A percentile compares a stretch with the other conserved stretches of the same genome.
These are phyloP conservation scores for Lepidurus packardi DNA, from an alignment of 1,140 invertebrate genomes.

Conservation along the genomic window DNA sequence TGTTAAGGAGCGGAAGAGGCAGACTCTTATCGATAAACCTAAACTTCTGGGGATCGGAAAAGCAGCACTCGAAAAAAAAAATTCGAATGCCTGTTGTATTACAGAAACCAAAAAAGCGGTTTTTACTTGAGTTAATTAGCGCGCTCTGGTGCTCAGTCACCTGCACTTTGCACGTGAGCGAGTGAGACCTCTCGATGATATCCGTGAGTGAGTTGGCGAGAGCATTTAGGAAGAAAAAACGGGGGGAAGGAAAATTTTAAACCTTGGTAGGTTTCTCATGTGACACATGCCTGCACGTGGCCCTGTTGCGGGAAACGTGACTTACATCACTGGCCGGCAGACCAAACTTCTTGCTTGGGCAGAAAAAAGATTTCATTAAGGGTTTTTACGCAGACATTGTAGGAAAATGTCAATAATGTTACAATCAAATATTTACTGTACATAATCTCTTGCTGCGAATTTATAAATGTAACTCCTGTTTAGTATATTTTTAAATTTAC, in stretches of 20 bases:
- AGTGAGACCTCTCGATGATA: not conserved
- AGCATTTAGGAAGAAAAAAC: not conserved
- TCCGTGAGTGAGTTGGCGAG: not conserved
- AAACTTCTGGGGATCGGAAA: not conserved
- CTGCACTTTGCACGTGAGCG: not conserved
- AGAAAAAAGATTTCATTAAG: not conserved
- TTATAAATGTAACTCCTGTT: too few species aligned
- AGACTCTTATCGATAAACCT: too few species aligned
- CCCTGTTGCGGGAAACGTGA: constrained; percentile 12
- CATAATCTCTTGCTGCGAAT: too few species aligned
- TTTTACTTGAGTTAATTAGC: not conserved
- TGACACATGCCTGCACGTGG: constrained; percentile 17
- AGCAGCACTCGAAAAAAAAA: not conserved
- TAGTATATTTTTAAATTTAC: too few species aligned
- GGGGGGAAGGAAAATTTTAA: not conserved
- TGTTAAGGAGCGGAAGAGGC: too few species aligned
- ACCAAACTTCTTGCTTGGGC: not conserved
- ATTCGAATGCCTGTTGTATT: not conserved
- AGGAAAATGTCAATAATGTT: too few species aligned
- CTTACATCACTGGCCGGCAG: not conserved
- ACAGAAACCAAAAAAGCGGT: not conserved
- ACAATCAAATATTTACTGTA: too few species aligned
- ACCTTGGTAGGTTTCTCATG: constrained; percentile 1
- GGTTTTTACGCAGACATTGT: too few species aligned
- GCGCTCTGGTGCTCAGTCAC: not conserved